These are phyloP conservation scores for Thryonomys swinderianus DNA, from an alignment of 2,113 vertebrate genomes.

Conservation along the genomic window DNA sequence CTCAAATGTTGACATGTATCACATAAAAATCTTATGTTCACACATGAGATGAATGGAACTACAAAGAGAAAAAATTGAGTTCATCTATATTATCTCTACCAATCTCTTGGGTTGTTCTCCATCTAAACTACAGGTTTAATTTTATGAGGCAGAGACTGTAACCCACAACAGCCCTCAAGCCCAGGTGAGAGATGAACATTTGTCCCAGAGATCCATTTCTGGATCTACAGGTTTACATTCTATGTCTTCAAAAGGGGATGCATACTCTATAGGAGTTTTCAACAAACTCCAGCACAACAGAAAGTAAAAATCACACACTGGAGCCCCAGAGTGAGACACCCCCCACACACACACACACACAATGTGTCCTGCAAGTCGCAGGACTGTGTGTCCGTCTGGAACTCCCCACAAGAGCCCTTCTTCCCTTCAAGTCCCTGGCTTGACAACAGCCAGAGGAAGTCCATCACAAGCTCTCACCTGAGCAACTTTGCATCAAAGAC, in stretches of 20 bases:
- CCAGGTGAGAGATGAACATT: background rate
- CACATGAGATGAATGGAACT: background rate
- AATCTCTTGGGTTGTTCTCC: background rate
- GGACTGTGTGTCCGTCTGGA: background rate
- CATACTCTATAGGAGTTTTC: background rate
- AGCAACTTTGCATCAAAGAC: constrained; percentile 96
- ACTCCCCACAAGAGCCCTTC: background rate
- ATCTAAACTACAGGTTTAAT: background rate
- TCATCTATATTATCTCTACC: background rate
- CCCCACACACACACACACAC: no score
- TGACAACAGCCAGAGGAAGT: background rate
- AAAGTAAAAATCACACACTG: background rate
- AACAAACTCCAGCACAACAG: background rate
- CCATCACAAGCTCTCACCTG: constrained; percentile 87
- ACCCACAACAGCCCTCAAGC: background rate
- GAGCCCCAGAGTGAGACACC: background rate
- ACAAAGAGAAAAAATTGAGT: background rate
- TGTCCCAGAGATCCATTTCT: background rate
- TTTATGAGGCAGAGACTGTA: background rate
- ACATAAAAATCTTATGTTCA: background rate
- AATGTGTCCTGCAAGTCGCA: no score
- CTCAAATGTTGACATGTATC: background rate
- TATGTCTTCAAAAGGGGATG: background rate
- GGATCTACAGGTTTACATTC: background rate
- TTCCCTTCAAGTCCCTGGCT: background rate